phyloP scores from a whole-genome alignment of 2,113 vertebrate species.

The Oxygymnocypris stewartii region DNA sequence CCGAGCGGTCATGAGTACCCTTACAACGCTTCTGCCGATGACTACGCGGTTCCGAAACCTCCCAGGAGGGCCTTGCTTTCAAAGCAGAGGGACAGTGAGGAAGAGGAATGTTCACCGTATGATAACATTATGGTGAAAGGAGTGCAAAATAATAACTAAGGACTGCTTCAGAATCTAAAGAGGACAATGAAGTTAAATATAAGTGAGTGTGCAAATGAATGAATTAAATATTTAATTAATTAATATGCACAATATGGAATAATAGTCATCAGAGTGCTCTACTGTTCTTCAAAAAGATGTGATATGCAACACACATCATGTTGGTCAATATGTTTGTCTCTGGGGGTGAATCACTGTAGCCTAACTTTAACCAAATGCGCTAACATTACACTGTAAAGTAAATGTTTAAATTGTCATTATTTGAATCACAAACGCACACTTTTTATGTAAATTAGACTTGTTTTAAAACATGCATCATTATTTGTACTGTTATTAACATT shows the following conservation, averaged over 20 bases:
- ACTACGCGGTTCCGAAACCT: conserved; percentile 79
- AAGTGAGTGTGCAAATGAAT: neutral
- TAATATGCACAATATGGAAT: neutral
- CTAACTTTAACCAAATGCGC: neutral
- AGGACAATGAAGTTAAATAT: neutral
- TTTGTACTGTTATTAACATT: neutral
- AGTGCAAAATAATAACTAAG: conserved; percentile 40
- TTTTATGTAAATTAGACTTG: neutral
- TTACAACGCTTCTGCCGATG: conserved; percentile 75
- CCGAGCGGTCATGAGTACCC: conserved; percentile 75
- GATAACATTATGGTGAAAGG: conserved; percentile 73
- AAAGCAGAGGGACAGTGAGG: conserved; percentile 44
- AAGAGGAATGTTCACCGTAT: conserved; percentile 57
- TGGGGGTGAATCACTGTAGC: no score
- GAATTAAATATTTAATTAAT: neutral
- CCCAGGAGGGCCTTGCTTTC: conserved; percentile 47
- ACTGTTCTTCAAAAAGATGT: neutral
- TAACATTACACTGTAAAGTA: neutral
- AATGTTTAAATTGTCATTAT: neutral
- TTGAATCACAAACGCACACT: neutral
- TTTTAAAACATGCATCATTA: neutral
- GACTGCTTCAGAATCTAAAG: neutral
- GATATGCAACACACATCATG: neutral
- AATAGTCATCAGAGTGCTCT: neutral
- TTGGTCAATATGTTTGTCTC: neutral